Evolutionary conservation across 2,797 vertebrate genomes (phyloP).

Genomic region (Taeniopygia guttata): DNA sequence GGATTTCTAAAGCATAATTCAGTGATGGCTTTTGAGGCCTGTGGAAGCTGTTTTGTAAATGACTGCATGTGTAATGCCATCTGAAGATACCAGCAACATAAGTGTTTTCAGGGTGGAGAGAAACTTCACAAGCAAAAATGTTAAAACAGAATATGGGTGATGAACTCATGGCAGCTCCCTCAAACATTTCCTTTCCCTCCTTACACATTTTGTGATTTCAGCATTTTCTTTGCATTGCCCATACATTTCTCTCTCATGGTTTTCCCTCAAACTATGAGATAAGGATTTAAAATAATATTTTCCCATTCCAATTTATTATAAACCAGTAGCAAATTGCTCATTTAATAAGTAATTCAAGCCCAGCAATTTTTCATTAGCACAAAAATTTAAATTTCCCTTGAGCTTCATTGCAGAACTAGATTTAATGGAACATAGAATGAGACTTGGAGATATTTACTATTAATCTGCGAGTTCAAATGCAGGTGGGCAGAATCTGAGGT

Average conservation of each 20-base stretch:
- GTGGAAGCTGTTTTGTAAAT: not conserved
- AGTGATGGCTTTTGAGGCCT: not conserved
- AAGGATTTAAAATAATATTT: conserved; percentile 19
- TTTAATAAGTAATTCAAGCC: conserved; percentile 9
- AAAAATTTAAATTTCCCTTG: conserved; percentile 10
- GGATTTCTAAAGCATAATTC: conserved; percentile 5
- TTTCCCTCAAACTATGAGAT: not conserved
- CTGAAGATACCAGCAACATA: not conserved
- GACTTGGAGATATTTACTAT: not conserved
- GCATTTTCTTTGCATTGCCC: not conserved
- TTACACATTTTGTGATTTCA: not conserved
- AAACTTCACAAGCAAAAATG: not conserved
- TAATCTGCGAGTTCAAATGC: not conserved
- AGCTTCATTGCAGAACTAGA: not conserved
- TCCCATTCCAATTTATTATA: not conserved
- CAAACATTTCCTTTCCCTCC: not conserved
- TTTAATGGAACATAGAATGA: not conserved
- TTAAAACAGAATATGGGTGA: not conserved
- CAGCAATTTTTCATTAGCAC: conserved; percentile 5
- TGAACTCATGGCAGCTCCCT: not conserved
- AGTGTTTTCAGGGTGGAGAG: not conserved
- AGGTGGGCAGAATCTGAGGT: not conserved
- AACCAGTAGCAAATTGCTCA: not conserved
- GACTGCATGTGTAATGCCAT: not conserved
- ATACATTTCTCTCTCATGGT: not conserved